phyloP scores from a whole-genome alignment of 2,797 vertebrate genomes.

The Rhinichthys osculus region DNA sequence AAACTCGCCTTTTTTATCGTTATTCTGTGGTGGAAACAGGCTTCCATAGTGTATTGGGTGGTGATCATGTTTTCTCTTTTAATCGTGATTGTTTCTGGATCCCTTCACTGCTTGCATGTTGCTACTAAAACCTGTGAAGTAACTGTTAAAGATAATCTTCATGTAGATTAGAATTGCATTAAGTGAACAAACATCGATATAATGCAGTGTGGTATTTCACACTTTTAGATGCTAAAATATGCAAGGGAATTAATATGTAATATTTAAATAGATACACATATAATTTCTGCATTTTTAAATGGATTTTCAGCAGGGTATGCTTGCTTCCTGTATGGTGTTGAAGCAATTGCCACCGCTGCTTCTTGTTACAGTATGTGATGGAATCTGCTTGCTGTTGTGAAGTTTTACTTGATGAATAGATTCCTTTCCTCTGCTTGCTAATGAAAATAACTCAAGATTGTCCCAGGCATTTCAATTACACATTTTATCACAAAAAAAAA shows the following conservation, averaged over 20 bases:
- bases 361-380: neutral
- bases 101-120: neutral
- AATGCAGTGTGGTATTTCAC: neutral
- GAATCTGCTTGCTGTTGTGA: neutral
- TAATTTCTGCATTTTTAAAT: neutral
- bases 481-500: neutral
- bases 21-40: too few species aligned
- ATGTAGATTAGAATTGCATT: conserved; percentile 4
- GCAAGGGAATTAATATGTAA: neutral
- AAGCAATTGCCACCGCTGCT: neutral
- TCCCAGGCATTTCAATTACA: neutral
- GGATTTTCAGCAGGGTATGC: neutral
- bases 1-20: too few species aligned
- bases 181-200: neutral
- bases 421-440: neutral
- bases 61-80: conserved; percentile 10
- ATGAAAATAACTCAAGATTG: neutral
- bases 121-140: neutral
- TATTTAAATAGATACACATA: neutral
- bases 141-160: neutral
- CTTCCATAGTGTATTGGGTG: neutral
- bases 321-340: neutral
- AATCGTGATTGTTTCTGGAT: conserved; percentile 12
- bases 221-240: conserved; percentile 16
- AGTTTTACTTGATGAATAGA: conserved; percentile 11